These are phyloP conservation scores for Calidris pygmaea DNA, from an alignment of 2,113 vertebrate species.

Conservation along the genomic window DNA sequence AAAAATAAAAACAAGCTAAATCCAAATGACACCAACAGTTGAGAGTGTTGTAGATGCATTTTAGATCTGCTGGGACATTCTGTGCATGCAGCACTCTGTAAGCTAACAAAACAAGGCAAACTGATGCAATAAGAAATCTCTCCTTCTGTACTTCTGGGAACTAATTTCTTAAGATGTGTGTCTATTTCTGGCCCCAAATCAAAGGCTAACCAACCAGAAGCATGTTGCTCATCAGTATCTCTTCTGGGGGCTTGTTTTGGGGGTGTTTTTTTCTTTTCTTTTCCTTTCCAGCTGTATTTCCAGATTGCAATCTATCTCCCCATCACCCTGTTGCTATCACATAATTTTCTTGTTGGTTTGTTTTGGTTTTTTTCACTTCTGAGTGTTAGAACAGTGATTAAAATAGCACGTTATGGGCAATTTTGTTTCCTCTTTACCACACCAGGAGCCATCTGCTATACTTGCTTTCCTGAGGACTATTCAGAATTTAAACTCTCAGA, in stretches of 20 bases:
- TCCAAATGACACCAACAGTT: background rate
- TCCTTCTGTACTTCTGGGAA: background rate
- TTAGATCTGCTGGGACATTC: slow-evolving; percentile 22
- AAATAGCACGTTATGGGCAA: background rate
- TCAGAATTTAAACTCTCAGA: background rate
- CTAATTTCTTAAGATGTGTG: background rate
- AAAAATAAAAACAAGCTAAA: slow-evolving; percentile 22
- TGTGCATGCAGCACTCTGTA: background rate
- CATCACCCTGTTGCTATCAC: background rate
- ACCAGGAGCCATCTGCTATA: background rate
- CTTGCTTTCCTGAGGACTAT: background rate
- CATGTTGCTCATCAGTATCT: background rate
- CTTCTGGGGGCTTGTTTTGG: background rate
- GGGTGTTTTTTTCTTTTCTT: background rate
- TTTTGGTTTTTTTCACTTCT: background rate
- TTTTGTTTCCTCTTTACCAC: background rate
- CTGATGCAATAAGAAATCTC: background rate
- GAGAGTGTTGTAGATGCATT: slow-evolving; percentile 37
- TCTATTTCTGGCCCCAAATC: background rate
- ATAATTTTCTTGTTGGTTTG: background rate
- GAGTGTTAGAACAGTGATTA: background rate
- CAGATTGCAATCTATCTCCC: background rate
- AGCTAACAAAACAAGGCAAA: slow-evolving; percentile 25
- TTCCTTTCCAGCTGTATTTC: background rate
- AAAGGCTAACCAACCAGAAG: background rate